Base-by-base conservation (phyloP, 2,113 vertebrate genomes). In the Narcine bancroftii region DNA sequence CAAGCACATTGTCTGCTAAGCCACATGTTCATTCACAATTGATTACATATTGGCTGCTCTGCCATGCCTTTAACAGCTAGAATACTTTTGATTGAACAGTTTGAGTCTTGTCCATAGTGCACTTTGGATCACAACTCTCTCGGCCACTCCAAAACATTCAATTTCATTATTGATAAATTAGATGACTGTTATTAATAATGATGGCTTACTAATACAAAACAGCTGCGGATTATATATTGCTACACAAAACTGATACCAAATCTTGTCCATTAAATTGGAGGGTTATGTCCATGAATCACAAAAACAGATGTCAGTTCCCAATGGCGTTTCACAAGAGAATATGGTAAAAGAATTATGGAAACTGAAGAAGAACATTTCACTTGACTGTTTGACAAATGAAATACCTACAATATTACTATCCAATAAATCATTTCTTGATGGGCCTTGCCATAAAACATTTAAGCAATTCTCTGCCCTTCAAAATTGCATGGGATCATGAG, bases 211-310 rank as follows among this genome's bases (percentile, higher is more conserved):
- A 95, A 96, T 95, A 93, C 94, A 95, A 94, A 96, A 92, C 96
- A 96, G 94, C 94, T 96, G 96, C 92, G 92, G 93, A 93, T 94
- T 95, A 95, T 95, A 94, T 95, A 94, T 93, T 93, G 93, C 96
- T 95, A 94, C 94, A 95, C 94, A 96, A 95, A 87, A 96, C 94
- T 94, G 95, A 95, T 96, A 95, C 95, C 95, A 95, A 95, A 95
- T 94, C 96, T 95, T 93, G 92, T n/a, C 92, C 42, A 92, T 1
- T 0, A 69, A 91, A 71, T 69, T 69, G 66, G 89, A 91, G 60
- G 65, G 63, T 71, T 91, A 69, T 11, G 26, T 69, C 63, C 65
- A 91, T 91, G 89, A 71, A 91, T 91, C 39, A 47, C 65, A 91
- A 91, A 91, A 91, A 71, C 89, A 91, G 89, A 91, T 91, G 89